Conservation (phyloP, 2,888 invertebrate genomes). For the Amphipoea lucens region DNA sequence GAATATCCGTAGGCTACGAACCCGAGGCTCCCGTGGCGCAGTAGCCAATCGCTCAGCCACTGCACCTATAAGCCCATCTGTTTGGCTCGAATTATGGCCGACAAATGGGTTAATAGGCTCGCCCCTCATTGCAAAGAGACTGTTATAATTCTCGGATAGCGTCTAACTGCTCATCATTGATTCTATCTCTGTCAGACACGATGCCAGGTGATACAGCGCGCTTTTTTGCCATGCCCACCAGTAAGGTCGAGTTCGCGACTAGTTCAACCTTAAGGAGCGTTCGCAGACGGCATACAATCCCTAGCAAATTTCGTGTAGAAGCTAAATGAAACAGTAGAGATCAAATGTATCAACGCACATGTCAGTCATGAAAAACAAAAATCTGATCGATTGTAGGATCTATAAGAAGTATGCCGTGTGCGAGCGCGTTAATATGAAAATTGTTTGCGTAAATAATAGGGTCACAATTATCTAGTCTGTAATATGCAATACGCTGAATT, state of each 20-base stretch:
- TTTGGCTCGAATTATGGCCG: constrained; percentile 31
- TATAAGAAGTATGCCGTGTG: neutral
- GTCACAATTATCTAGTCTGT: neutral
- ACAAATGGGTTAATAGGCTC: constrained; percentile 31
- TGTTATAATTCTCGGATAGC: constrained; percentile 1
- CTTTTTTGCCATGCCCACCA: too few relatives aligned
- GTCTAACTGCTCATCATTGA: too few relatives aligned
- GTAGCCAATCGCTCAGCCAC: constrained; percentile 9
- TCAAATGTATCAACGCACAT: neutral
- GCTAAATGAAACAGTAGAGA: neutral
- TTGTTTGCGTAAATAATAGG: neutral
- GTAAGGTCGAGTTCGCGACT: too few relatives aligned
- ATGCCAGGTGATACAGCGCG: too few relatives aligned
- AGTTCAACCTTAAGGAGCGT: too few relatives aligned
- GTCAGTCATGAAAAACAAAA: neutral
- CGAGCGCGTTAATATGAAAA: neutral
- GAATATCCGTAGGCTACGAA: neutral
- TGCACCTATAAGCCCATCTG: constrained; percentile 2
- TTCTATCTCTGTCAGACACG: too few relatives aligned
- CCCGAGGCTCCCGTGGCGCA: neutral
- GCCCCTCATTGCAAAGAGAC: constrained; percentile 2
- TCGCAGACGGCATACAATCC: neutral
- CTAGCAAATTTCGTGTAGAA: neutral
- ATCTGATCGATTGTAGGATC: neutral
- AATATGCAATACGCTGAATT: neutral